Evolutionary conservation across 2,113 vertebrate species (phyloP).

Genomic region (Charadrius vociferus): DNA sequence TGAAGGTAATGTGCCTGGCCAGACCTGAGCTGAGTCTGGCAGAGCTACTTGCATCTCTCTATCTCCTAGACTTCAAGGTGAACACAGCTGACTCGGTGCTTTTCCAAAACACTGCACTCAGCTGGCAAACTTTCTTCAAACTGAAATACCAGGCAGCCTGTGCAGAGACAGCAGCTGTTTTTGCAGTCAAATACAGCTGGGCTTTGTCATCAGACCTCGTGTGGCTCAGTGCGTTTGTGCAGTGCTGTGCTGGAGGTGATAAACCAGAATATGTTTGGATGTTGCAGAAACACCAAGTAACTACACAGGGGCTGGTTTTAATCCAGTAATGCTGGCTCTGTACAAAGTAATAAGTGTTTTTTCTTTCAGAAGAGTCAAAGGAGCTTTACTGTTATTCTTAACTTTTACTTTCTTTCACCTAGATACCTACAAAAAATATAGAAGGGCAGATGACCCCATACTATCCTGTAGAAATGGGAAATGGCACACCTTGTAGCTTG

Average conservation of each 20-base stretch:
- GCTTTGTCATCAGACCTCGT: neutral
- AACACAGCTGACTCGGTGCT: neutral
- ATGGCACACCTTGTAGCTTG: constrained; percentile 92
- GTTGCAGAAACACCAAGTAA: neutral
- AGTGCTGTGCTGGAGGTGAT: neutral
- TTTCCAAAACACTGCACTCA: neutral
- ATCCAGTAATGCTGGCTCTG: neutral
- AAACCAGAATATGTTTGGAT: neutral
- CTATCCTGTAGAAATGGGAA: constrained; percentile 89
- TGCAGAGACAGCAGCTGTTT: neutral
- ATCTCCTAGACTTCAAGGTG: neutral
- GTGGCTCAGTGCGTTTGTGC: neutral
- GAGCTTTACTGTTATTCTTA: neutral
- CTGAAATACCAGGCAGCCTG: neutral
- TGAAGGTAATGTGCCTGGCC: neutral
- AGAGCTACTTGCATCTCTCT: neutral
- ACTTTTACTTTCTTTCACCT: constrained; percentile 6
- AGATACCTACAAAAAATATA: constrained; percentile 91
- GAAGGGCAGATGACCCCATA: constrained; percentile 98
- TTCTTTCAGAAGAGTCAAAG: neutral
- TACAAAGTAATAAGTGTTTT: neutral
- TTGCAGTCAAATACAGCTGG: neutral
- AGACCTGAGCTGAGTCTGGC: neutral
- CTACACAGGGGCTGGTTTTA: neutral
- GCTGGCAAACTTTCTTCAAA: neutral